These are phyloP conservation scores for Silvanus unidentatus DNA, from an alignment of 2,888 invertebrate species.

Conservation along the genomic window DNA sequence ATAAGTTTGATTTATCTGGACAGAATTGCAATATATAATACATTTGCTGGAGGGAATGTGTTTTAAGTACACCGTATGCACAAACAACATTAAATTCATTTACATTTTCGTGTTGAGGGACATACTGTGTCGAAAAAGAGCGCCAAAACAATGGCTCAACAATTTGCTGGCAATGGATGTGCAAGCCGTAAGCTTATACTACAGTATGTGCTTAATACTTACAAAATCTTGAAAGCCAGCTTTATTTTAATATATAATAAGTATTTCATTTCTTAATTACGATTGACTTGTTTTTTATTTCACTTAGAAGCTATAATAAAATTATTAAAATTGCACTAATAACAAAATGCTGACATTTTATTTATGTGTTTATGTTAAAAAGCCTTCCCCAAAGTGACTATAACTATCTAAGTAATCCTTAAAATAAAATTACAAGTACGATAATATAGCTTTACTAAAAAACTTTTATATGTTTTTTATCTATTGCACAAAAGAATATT, in stretches of 20 bases:
- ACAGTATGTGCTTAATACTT: constrained; percentile 34
- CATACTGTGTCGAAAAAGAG: constrained; percentile 33
- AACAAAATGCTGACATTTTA: no score
- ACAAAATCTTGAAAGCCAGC: constrained; percentile 30
- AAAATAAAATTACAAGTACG: constrained; percentile 1
- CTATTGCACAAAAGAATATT: no score
- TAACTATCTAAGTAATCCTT: not conserved
- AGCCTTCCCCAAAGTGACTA: no score
- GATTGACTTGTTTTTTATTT: constrained; percentile 28
- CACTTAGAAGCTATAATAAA: constrained; percentile 1
- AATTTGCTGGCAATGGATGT: constrained; percentile 39
- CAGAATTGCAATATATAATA: constrained; percentile 48
- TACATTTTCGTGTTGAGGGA: constrained; percentile 11
- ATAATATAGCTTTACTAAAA: not conserved
- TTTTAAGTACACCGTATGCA: constrained; percentile 32
- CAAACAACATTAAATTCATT: constrained; percentile 7
- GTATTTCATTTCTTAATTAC: constrained; percentile 15
- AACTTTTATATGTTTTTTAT: no score
- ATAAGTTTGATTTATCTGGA: constrained; percentile 47
- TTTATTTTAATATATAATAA: not conserved
- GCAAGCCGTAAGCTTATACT: constrained; percentile 42
- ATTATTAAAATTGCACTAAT: not conserved
- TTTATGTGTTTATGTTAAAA: no score
- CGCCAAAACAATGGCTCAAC: constrained; percentile 34
- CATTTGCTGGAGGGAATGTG: constrained; percentile 48